These are phyloP conservation scores for Muntiacus muntjak DNA, from an alignment of 2,113 vertebrate species.

Conservation along the genomic window DNA sequence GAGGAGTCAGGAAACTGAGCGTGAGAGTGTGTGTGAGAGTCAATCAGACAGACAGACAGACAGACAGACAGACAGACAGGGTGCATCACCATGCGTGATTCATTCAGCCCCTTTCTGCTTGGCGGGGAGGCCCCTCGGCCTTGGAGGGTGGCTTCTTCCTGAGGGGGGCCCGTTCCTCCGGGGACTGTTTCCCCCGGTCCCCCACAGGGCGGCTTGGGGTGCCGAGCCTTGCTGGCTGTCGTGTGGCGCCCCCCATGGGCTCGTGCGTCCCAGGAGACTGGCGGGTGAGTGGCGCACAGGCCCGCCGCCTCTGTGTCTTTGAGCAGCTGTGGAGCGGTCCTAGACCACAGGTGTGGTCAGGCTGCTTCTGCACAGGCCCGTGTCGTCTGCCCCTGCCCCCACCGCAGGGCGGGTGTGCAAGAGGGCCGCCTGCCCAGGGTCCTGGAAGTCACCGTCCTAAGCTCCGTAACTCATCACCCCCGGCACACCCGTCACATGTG, in stretches of 20 bases:
- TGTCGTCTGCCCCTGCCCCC: rapidly evolving
- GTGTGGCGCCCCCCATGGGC: too few relatives aligned
- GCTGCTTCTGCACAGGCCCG: neutral
- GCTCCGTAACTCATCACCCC: neutral
- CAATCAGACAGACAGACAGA: neutral
- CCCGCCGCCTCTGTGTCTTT: neutral
- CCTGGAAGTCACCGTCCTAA: neutral
- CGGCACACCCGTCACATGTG: rapidly evolving
- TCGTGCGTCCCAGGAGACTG: neutral
- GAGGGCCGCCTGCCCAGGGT: neutral
- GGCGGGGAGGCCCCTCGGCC: neutral
- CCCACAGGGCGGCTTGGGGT: neutral
- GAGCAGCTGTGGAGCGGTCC: neutral
- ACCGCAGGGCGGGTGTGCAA: neutral
- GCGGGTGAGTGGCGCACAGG: neutral
- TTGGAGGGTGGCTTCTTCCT: neutral
- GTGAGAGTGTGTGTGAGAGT: neutral
- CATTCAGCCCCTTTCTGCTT: neutral
- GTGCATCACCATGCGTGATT: rapidly evolving
- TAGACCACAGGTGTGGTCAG: neutral
- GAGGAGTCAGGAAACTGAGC: neutral
- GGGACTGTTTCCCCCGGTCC: neutral
- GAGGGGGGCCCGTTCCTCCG: neutral
- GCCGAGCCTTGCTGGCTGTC: neutral
- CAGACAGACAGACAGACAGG: neutral